These are phyloP conservation scores for Neosilurus mollespiculum DNA, from an alignment of 2,797 vertebrate genomes.

Conservation along the genomic window DNA sequence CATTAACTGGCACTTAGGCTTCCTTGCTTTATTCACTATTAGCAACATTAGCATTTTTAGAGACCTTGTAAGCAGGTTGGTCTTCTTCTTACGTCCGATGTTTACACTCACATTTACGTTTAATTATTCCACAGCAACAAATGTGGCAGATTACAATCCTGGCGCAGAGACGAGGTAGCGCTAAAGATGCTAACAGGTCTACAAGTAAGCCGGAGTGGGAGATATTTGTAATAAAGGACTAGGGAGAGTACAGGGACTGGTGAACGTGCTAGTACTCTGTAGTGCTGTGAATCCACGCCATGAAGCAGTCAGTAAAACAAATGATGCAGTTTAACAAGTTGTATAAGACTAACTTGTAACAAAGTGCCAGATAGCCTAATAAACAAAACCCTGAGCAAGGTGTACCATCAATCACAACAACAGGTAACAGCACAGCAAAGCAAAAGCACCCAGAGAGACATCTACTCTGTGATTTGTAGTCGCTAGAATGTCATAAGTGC, in stretches of 20 bases:
- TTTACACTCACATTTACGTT: background rate
- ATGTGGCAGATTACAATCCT: background rate
- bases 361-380: constrained; percentile 1
- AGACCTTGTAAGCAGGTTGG: background rate
- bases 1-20: constrained; percentile 1
- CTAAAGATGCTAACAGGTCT: background rate
- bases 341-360: constrained; percentile 12
- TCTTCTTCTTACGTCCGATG: constrained; percentile 7
- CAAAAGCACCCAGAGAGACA: background rate
- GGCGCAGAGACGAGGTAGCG: background rate
- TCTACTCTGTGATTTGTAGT: background rate
- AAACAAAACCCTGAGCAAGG: constrained; percentile 6
- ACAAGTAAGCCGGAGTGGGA: background rate
- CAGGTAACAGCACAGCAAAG: constrained; percentile 23
- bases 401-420: constrained; percentile 23
- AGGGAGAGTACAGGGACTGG: background rate
- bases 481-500: background rate
- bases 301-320: constrained; percentile 16
- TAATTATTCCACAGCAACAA: background rate
- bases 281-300: background rate
- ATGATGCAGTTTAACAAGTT: constrained; percentile 21
- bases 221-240: background rate
- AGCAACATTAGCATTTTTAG: constrained; percentile 18
- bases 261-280: background rate
- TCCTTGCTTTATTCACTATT: constrained; percentile 12